Percentiles rank a stretch among this genome's conserved stretches.
phyloP scores from a whole-genome alignment of 92 coral and sea anemone species.

The Parazoanthus swiftii region DNA sequence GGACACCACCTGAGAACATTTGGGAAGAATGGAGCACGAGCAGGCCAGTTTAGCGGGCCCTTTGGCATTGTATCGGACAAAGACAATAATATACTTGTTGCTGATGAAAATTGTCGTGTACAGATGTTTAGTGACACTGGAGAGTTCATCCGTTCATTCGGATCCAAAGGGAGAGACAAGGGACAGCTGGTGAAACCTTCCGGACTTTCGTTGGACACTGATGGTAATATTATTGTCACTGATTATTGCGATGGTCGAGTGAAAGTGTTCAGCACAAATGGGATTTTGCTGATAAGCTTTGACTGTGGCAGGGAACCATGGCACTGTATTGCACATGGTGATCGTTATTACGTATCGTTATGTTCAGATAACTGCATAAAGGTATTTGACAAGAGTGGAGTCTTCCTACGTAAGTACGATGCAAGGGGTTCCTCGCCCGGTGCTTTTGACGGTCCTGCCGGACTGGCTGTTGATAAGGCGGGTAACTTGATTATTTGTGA shows the following conservation, averaged over 20 bases:
- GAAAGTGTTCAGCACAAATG: background rate
- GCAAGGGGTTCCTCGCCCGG: background rate
- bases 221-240: too few relatives aligned
- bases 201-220: too few relatives aligned
- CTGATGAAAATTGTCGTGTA: background rate
- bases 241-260: too few relatives aligned
- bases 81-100: too few relatives aligned
- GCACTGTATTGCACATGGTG: constrained; percentile 12
- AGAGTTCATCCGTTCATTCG: background rate
- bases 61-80: constrained; percentile 24
- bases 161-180: background rate
- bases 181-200: background rate
- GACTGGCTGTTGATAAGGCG: constrained; percentile 20
- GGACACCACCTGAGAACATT: background rate
- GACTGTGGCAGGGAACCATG: background rate
- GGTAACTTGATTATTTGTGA: too few relatives aligned
- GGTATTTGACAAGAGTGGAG: background rate
- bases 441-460: background rate
- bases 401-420: constrained; percentile 9
- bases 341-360: too few relatives aligned
- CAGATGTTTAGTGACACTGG: constrained; percentile 16
- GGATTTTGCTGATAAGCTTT: background rate
- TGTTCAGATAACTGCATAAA: too few relatives aligned
- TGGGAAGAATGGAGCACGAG: constrained; percentile 5
- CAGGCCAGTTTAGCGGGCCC: constrained; percentile 5